Percentiles rank a stretch among this genome's conserved stretches.
Conservation (phyloP, 2,888 invertebrate species). For the Junonia oenone region DNA sequence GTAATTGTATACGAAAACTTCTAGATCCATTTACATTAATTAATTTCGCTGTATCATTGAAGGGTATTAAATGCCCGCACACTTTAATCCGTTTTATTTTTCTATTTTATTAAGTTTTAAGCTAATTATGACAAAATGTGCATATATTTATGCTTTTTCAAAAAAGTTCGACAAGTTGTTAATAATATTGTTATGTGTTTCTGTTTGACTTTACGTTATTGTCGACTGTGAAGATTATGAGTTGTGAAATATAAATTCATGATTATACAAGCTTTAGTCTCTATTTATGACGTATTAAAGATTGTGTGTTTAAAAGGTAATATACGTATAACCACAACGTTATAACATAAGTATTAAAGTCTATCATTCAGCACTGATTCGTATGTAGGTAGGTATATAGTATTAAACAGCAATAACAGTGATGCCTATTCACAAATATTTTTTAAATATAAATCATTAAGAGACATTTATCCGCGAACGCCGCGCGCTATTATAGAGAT, state of each 20-base stretch:
- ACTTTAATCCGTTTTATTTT: too few relatives aligned
- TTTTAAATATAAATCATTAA: conserved; percentile 34
- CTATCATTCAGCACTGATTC: not conserved
- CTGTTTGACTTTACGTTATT: not conserved
- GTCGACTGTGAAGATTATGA: too few relatives aligned
- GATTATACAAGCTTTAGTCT: too few relatives aligned
- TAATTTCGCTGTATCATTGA: conserved; percentile 26
- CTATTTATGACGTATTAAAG: too few relatives aligned
- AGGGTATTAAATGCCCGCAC: not conserved
- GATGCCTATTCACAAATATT: not conserved
- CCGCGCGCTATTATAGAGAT: conserved; percentile 48
- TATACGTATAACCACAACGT: too few relatives aligned
- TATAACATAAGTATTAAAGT: too few relatives aligned
- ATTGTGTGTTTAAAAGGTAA: too few relatives aligned
- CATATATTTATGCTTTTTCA: too few relatives aligned
- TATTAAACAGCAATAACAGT: not conserved
- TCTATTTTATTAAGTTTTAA: too few relatives aligned
- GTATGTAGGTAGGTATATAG: not conserved
- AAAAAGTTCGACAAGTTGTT: too few relatives aligned
- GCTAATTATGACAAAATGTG: too few relatives aligned
- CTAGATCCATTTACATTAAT: conserved; percentile 42
- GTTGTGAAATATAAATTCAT: too few relatives aligned
- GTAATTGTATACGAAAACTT: conserved; percentile 45
- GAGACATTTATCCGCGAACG: conserved; percentile 36
- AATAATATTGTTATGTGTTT: not conserved